phyloP scores from a whole-genome alignment of 2,113 vertebrate genomes.

The Galbula dea region DNA sequence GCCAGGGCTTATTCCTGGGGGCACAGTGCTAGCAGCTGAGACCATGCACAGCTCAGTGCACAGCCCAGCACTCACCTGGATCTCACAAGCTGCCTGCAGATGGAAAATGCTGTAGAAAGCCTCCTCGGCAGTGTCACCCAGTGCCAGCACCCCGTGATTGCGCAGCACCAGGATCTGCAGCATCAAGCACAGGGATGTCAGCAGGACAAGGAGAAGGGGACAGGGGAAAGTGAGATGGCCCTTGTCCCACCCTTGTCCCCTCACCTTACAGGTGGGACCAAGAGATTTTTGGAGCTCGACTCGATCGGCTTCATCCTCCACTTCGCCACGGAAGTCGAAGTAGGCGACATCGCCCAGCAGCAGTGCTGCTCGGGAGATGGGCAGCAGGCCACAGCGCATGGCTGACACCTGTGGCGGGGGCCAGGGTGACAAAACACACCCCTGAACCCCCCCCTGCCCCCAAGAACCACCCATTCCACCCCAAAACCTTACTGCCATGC shows the following conservation, averaged over 20 bases:
- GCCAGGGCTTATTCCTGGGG: fast-evolving
- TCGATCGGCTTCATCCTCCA: constrained; percentile 89
- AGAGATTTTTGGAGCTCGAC: constrained; percentile 94
- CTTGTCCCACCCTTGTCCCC: fast-evolving
- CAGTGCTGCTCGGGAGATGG: constrained; percentile 90
- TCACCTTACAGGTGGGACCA: constrained; percentile 94
- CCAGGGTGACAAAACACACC: neutral
- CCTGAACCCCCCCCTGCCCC: no score
- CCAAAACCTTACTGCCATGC: no score
- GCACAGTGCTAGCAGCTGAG: fast-evolving
- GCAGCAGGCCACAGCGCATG: constrained; percentile 92
- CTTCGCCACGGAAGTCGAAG: constrained; percentile 88
- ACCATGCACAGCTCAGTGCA: fast-evolving
- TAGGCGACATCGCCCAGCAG: constrained; percentile 91
- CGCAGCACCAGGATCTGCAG: constrained; percentile 90
- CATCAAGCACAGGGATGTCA: fast-evolving
- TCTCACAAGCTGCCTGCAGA: constrained; percentile 93
- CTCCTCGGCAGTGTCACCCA: constrained; percentile 93
- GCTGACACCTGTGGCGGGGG: constrained; percentile 82
- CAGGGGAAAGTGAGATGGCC: fast-evolving
- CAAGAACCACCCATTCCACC: neutral
- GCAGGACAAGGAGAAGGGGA: fast-evolving
- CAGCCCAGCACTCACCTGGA: constrained; percentile 76
- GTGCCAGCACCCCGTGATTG: constrained; percentile 92
- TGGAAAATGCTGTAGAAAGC: constrained; percentile 95